phyloP scores from a whole-genome alignment of 2,797 vertebrate genomes.

The Tragopan temminckii region DNA sequence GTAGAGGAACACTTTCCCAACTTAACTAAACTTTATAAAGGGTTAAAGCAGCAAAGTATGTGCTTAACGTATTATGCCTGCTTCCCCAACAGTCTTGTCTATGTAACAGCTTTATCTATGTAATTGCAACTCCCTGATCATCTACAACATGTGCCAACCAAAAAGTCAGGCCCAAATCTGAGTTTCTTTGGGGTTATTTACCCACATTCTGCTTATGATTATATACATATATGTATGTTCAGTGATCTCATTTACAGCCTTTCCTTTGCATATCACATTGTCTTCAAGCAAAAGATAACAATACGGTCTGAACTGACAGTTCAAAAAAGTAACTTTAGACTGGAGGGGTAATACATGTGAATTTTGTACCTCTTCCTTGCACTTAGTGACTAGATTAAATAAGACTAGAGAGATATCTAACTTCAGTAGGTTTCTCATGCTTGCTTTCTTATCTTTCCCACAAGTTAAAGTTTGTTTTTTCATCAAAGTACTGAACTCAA shows the following conservation, averaged over 20 bases:
- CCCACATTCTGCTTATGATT: background rate
- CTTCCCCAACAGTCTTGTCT: background rate
- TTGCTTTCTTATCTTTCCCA: background rate
- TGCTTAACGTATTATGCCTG: background rate
- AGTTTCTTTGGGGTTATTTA: background rate
- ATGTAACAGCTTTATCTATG: background rate
- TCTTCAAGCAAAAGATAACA: background rate
- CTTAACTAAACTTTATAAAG: background rate
- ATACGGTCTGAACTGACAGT: background rate
- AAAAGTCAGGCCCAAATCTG: background rate
- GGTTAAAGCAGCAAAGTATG: background rate
- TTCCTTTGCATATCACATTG: background rate
- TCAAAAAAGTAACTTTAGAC: background rate
- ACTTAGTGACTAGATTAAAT: background rate
- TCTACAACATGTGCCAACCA: background rate
- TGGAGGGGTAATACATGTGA: background rate
- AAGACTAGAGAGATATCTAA: background rate
- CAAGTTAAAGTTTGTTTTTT: background rate
- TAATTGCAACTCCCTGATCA: background rate
- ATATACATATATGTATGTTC: background rate
- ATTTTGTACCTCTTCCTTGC: background rate
- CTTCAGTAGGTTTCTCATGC: background rate
- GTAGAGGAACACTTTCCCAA: background rate
- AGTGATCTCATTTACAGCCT: background rate
- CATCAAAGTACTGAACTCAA: background rate